Percentiles rank a stretch among this genome's conserved stretches.
phyloP scores from a whole-genome alignment of 2,888 invertebrate genomes.

The Torymus texanus region DNA sequence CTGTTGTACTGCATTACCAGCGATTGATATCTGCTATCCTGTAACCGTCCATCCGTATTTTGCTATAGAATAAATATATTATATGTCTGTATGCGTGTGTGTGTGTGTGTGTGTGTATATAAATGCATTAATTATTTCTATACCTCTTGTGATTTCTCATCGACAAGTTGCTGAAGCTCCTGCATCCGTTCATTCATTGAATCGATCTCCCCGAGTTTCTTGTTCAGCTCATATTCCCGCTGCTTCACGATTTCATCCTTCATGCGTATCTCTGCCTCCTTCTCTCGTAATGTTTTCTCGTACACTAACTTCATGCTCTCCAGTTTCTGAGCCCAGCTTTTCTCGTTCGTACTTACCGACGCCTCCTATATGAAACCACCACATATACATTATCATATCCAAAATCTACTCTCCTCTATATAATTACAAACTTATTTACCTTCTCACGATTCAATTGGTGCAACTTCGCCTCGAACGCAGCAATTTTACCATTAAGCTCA shows the following conservation, averaged over 20 bases:
- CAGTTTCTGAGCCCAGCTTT: constrained; percentile 60
- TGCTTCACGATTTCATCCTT: constrained; percentile 61
- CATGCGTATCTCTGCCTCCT: constrained; percentile 60
- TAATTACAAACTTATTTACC: constrained; percentile 51
- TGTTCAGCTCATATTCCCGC: constrained; percentile 60
- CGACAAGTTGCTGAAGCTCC: constrained; percentile 64
- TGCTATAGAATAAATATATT: constrained; percentile 17
- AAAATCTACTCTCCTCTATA: no score
- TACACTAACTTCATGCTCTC: constrained; percentile 59
- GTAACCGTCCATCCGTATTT: background rate
- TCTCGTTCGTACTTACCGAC: constrained; percentile 57
- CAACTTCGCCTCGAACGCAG: constrained; percentile 59
- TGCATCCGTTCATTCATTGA: constrained; percentile 61
- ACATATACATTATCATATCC: no score
- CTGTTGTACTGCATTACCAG: constrained; percentile 64
- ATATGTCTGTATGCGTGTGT: no score
- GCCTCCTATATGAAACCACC: constrained; percentile 57
- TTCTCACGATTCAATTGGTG: constrained; percentile 63
- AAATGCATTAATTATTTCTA: no score
- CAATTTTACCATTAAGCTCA: constrained; percentile 57
- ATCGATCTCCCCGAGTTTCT: constrained; percentile 61
- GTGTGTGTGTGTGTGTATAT: no score
- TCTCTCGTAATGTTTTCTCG: constrained; percentile 61
- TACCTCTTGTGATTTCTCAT: constrained; percentile 66
- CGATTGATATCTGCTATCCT: constrained; percentile 66